These are phyloP conservation scores for Zophobas morio DNA, from an alignment of 1,140 invertebrate genomes.

Conservation along the genomic window DNA sequence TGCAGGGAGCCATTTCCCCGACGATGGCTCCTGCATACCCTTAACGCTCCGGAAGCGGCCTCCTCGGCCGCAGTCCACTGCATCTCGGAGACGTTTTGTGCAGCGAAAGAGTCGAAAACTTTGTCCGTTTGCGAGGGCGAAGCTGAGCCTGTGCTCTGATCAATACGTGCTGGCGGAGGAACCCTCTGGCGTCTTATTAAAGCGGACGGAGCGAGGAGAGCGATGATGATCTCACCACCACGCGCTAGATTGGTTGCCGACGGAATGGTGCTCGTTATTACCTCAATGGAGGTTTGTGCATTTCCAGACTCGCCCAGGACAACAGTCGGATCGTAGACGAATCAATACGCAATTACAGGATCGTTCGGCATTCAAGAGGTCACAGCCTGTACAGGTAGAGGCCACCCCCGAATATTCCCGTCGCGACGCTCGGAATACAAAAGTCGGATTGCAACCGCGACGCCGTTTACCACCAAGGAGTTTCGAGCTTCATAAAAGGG, in stretches of 20 bases:
- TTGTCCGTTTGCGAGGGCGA: slow-evolving; percentile 51
- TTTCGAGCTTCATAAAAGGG: too few species aligned
- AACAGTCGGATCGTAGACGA: slow-evolving; percentile 51
- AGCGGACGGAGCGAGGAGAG: slow-evolving; percentile 52
- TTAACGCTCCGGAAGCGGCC: too few species aligned
- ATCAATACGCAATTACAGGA: slow-evolving; percentile 57
- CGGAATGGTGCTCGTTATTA: slow-evolving; percentile 53
- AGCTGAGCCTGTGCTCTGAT: slow-evolving; percentile 44
- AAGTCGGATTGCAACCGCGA: slow-evolving; percentile 29
- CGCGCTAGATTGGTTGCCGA: slow-evolving; percentile 53
- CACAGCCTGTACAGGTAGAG: slow-evolving; percentile 3
- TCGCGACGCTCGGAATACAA: slow-evolving; percentile 15
- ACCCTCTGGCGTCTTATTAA: slow-evolving; percentile 59
- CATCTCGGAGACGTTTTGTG: slow-evolving; percentile 11
- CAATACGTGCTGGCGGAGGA: slow-evolving; percentile 50
- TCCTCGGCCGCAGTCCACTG: too few species aligned
- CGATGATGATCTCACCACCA: slow-evolving; percentile 55
- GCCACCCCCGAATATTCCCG: slow-evolving; percentile 29
- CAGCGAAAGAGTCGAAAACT: slow-evolving; percentile 46
- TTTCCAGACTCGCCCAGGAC: slow-evolving; percentile 16
- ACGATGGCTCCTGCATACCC: too few species aligned
- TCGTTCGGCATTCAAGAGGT: slow-evolving; percentile 42
- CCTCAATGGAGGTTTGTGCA: slow-evolving; percentile 47
- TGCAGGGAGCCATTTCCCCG: too few species aligned
- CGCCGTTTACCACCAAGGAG: not conserved